Conservation (phyloP, 2,113 vertebrate species). For the Otolemur garnettii region DNA sequence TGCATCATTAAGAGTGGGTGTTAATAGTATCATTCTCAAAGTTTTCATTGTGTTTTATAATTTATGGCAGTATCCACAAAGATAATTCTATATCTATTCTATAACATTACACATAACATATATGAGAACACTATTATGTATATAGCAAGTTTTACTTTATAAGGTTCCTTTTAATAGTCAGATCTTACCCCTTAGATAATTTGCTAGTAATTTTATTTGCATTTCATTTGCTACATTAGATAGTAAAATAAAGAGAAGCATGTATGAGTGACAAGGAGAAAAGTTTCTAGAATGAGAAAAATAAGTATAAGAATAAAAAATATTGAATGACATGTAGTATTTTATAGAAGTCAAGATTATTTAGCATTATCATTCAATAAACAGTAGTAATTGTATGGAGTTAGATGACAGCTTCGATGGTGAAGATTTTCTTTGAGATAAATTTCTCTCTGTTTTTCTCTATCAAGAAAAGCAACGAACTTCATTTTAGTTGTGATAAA, state of each 20-base stretch:
- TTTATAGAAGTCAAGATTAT: slow-evolving; percentile 48
- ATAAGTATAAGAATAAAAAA: slow-evolving; percentile 46
- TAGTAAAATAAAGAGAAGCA: neutral
- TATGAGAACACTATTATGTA: neutral
- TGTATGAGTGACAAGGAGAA: neutral
- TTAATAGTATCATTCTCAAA: neutral
- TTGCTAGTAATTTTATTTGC: neutral
- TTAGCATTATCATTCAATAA: slow-evolving; percentile 32
- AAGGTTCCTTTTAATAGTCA: neutral
- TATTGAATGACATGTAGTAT: neutral
- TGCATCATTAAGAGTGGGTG: neutral
- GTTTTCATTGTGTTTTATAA: neutral
- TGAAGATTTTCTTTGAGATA: slow-evolving; percentile 51
- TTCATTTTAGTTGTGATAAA: slow-evolving; percentile 37
- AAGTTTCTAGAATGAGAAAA: slow-evolving; percentile 16
- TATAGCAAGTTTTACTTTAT: neutral
- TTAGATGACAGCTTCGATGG: slow-evolving; percentile 16
- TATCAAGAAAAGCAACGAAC: neutral
- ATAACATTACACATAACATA: neutral
- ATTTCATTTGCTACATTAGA: neutral
- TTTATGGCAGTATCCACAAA: neutral
- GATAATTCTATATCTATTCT: accelerated
- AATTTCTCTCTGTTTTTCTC: neutral
- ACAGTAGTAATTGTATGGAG: neutral
- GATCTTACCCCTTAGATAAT: neutral